Evolutionary conservation across 2,797 vertebrate genomes (phyloP).

Genomic region (Botia kubotai): DNA sequence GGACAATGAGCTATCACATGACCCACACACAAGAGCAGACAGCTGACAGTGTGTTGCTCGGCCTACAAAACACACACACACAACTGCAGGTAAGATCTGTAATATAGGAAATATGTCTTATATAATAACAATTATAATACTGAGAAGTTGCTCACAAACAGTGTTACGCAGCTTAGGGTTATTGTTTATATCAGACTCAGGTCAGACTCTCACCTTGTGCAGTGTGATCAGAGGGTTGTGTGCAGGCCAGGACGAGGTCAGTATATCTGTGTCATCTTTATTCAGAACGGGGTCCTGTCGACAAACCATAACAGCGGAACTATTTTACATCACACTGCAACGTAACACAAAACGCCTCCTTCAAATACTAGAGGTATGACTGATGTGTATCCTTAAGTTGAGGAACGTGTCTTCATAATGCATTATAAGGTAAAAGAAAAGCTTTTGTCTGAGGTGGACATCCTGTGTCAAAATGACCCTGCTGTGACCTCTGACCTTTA

Average conservation of each 20-base stretch:
- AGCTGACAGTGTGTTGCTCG: constrained; percentile 74
- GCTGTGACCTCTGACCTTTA: constrained; percentile 73
- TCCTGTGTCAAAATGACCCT: neutral
- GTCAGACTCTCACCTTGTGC: constrained; percentile 69
- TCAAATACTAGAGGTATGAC: neutral
- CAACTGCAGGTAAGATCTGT: too few relatives aligned
- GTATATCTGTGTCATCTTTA: constrained; percentile 62
- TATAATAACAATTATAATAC: neutral
- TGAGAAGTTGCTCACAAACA: too few relatives aligned
- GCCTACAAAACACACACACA: constrained; percentile 63
- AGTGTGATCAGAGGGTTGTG: constrained; percentile 68
- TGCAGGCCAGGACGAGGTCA: constrained; percentile 35
- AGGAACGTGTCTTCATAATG: neutral
- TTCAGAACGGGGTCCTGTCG: constrained; percentile 78
- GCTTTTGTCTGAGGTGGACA: neutral
- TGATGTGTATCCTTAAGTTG: neutral
- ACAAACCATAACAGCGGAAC: constrained; percentile 15
- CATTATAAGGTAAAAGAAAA: too few relatives aligned
- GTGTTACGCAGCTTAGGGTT: neutral
- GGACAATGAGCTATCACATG: constrained; percentile 77
- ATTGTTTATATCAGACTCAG: neutral
- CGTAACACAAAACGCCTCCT: neutral
- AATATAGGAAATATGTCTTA: neutral
- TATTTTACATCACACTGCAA: constrained; percentile 3
- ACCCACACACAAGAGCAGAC: constrained; percentile 77